A percentile compares a stretch with the other conserved stretches of the same genome.
These are phyloP conservation scores for Python bivittatus DNA, from an alignment of 2,113 vertebrate species.

Conservation along the genomic window DNA sequence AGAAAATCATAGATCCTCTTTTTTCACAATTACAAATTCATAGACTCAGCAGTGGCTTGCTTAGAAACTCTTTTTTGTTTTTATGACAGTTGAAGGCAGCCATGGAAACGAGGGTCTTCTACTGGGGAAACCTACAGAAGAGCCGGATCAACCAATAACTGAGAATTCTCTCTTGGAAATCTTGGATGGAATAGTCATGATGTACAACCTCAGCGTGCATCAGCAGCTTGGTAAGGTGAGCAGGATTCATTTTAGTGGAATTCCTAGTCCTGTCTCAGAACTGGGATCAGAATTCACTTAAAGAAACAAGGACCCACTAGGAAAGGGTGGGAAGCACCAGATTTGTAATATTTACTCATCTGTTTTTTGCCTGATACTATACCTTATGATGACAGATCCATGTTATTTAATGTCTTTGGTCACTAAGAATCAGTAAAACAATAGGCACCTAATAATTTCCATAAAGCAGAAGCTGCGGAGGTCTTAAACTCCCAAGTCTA, in stretches of 20 bases:
- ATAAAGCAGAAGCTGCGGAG: neutral
- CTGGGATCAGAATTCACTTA: neutral
- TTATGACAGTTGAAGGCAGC: slow-evolving; percentile 87
- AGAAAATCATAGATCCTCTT: neutral
- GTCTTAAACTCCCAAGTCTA: neutral
- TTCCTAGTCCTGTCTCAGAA: neutral
- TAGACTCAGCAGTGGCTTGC: slow-evolving; percentile 6
- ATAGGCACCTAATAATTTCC: neutral
- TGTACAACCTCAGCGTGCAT: slow-evolving; percentile 97
- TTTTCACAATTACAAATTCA: neutral
- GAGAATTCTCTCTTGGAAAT: slow-evolving; percentile 96
- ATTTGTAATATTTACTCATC: neutral
- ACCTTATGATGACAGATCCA: neutral
- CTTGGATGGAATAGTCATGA: slow-evolving; percentile 93
- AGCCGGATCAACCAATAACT: slow-evolving; percentile 85
- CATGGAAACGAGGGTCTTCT: slow-evolving; percentile 91
- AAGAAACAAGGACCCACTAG: neutral
- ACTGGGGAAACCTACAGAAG: slow-evolving; percentile 89
- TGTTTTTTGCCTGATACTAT: neutral
- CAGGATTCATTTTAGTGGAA: fast-evolving
- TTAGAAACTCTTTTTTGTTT: slow-evolving; percentile 34
- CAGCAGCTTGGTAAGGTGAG: slow-evolving; percentile 97
- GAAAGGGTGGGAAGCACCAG: neutral
- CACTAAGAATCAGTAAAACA: neutral
- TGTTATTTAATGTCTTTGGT: neutral